These are phyloP conservation scores for Megalonaias nervosa DNA, from an alignment of 1,140 invertebrate genomes.

Conservation along the genomic window DNA sequence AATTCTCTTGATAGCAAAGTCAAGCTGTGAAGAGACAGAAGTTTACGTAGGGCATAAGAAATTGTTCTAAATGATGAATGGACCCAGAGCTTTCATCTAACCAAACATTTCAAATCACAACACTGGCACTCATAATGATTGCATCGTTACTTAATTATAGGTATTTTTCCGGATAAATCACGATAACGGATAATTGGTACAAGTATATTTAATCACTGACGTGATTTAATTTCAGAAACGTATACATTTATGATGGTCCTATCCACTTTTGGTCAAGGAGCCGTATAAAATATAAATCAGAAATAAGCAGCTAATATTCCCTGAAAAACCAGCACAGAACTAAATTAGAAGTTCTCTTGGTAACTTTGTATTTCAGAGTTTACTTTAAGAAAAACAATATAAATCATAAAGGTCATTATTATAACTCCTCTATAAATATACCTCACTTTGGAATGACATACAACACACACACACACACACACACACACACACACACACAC, in stretches of 20 bases:
- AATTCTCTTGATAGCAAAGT: constrained; percentile 43
- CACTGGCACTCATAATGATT: not conserved
- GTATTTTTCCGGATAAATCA: not conserved
- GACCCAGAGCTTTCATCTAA: not conserved
- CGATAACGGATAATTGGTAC: not conserved
- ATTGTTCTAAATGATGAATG: not conserved
- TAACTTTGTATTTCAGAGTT: no score
- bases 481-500: not conserved
- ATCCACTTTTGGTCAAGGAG: no score
- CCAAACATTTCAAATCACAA: not conserved
- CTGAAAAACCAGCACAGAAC: no score
- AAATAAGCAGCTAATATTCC: no score
- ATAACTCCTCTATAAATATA: no score
- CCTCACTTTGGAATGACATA: no score
- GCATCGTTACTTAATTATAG: not conserved
- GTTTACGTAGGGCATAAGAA: not conserved
- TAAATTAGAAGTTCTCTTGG: no score
- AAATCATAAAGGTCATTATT: no score
- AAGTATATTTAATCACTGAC: not conserved
- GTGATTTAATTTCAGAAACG: no score
- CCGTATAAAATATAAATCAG: no score
- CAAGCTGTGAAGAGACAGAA: constrained; percentile 38
- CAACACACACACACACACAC: not conserved
- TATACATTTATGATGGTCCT: no score
- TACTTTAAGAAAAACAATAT: no score